phyloP scores from a whole-genome alignment of 2,888 invertebrate species.

The Pristionchus arcanus region DNA sequence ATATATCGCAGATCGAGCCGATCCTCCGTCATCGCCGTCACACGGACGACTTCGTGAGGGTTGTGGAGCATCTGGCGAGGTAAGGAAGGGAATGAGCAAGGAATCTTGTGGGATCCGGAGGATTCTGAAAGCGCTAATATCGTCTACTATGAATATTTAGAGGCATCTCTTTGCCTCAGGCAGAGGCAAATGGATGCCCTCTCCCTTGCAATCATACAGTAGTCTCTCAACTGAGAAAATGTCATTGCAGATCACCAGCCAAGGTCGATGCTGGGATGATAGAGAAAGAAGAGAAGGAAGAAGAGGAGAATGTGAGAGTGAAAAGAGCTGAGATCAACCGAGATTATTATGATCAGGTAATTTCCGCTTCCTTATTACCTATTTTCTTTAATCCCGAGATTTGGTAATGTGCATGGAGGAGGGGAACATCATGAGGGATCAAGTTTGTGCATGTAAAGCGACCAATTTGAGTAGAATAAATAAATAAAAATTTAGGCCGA shows the following conservation, averaged over 20 bases:
- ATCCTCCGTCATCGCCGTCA: constrained; percentile 49
- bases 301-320: constrained; percentile 4
- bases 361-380: too few relatives aligned
- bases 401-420: too few relatives aligned
- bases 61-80: constrained; percentile 29
- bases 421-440: too few relatives aligned
- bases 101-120: too few relatives aligned
- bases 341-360: constrained; percentile 51
- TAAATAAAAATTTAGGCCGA: constrained; percentile 24
- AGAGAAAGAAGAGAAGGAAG: background rate
- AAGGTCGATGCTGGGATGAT: background rate
- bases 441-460: too few relatives aligned
- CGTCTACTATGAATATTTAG: too few relatives aligned
- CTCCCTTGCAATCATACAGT: background rate
- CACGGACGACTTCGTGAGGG: constrained; percentile 39
- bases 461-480: background rate
- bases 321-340: constrained; percentile 11
- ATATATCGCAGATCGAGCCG: constrained; percentile 29
- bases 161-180: too few relatives aligned
- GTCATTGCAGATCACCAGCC: background rate
- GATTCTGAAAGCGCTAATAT: too few relatives aligned
- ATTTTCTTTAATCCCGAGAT: too few relatives aligned
- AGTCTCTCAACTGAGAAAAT: background rate
- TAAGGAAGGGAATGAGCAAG: background rate
- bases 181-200: too few relatives aligned